Percentiles rank a stretch among this genome's conserved stretches.
Evolutionary conservation across 2,113 vertebrate genomes (phyloP).

Genomic region (Myotis lucifugus): DNA sequence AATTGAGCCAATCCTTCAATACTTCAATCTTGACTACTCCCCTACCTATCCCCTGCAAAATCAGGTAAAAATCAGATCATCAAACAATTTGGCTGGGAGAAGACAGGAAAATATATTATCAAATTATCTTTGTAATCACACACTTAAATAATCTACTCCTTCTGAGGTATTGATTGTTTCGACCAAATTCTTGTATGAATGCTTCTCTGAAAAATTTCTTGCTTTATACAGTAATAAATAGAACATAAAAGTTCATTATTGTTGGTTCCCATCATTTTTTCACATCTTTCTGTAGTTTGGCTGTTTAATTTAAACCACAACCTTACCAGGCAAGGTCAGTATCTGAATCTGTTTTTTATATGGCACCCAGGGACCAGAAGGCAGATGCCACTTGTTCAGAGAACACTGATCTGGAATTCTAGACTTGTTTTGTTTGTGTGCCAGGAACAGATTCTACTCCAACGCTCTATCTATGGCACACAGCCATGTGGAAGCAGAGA

Average conservation of each 20-base stretch:
- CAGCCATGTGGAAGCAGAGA: conserved; percentile 28
- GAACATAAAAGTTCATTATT: conserved; percentile 41
- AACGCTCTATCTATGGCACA: conserved; percentile 51
- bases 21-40: neutral
- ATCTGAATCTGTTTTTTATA: conserved; percentile 50
- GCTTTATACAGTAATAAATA: neutral
- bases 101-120: neutral
- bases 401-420: conserved; percentile 66
- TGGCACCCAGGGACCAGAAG: conserved; percentile 42
- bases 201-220: conserved; percentile 17
- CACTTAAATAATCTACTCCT: neutral
- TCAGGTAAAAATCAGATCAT: neutral
- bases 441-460: conserved; percentile 68
- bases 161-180: neutral
- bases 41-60: neutral
- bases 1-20: neutral
- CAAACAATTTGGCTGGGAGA: neutral
- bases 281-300: conserved; percentile 16
- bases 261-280: conserved; percentile 15
- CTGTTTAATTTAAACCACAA: conserved; percentile 53
- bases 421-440: conserved; percentile 59
- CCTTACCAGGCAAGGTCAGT: conserved; percentile 40
- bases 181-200: neutral
- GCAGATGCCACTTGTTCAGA: conserved; percentile 64
- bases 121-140: neutral